phyloP scores from a whole-genome alignment of 2,888 invertebrate genomes.

The Chironomus riparius region DNA sequence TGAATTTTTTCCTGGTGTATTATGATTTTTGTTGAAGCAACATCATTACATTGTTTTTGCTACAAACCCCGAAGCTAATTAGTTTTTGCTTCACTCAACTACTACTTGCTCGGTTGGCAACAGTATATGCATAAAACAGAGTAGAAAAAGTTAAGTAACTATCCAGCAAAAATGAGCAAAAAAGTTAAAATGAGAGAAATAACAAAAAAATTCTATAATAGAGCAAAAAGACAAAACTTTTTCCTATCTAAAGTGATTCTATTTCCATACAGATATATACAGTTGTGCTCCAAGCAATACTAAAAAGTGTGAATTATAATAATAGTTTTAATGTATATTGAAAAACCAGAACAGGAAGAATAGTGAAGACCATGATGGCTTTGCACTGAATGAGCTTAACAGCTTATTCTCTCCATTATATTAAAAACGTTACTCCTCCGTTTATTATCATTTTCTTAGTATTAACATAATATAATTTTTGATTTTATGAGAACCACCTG shows the following conservation, averaged over 20 bases:
- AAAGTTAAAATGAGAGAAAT: background rate
- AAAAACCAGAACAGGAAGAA: background rate
- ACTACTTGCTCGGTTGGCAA: background rate
- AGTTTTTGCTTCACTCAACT: constrained; percentile 15
- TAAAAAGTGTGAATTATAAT: background rate
- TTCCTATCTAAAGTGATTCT: background rate
- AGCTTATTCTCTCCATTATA: background rate
- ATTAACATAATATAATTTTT: background rate
- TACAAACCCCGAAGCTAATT: constrained; percentile 16
- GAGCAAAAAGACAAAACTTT: background rate
- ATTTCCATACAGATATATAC: background rate
- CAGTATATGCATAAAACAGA: background rate
- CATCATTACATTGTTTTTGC: constrained; percentile 23
- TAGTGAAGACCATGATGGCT: background rate
- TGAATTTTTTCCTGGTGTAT: background rate
- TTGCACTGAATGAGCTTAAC: background rate
- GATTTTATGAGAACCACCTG: too few relatives aligned
- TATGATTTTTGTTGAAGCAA: constrained; percentile 10
- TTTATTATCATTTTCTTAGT: background rate
- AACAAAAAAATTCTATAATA: background rate
- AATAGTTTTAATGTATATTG: background rate
- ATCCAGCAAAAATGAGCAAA: background rate
- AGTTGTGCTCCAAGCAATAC: background rate
- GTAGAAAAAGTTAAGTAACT: background rate
- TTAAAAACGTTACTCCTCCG: too few relatives aligned